Evolutionary conservation across 2,113 vertebrate genomes (phyloP).

Genomic region (Chlorocebus sabaeus): DNA sequence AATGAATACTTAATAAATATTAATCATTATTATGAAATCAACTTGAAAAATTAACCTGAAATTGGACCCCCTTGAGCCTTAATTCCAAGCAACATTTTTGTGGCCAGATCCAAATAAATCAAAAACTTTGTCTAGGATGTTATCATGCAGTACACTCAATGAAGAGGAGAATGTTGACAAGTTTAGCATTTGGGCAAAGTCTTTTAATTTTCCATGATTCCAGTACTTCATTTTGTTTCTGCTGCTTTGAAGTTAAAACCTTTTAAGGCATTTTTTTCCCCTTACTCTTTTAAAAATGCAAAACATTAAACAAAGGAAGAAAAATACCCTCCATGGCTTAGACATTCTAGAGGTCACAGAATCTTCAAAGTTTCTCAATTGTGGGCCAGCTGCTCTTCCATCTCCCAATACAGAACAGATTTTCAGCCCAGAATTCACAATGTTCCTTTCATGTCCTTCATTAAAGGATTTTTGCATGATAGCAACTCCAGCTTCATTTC

Average conservation of each 20-base stretch:
- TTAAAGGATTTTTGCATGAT: conserved; percentile 75
- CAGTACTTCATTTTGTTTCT: conserved; percentile 24
- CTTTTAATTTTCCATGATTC: background rate
- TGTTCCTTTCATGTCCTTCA: conserved; percentile 70
- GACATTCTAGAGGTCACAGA: conserved; percentile 23
- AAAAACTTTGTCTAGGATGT: background rate
- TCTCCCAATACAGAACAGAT: conserved; percentile 52
- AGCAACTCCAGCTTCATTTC: conserved; percentile 70
- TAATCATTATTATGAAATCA: conserved; percentile 24
- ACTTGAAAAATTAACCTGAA: conserved; percentile 27
- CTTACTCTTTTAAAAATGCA: background rate
- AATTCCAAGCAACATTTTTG: background rate
- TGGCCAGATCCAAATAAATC: background rate
- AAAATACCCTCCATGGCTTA: background rate
- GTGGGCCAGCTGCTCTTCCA: conserved; percentile 46
- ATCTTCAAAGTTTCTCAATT: conserved; percentile 44
- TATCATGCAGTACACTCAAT: background rate
- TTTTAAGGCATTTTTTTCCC: conserved; percentile 10
- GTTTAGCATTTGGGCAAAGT: background rate
- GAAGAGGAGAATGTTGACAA: background rate
- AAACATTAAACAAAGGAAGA: conserved; percentile 31
- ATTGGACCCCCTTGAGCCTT: background rate
- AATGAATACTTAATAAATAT: background rate
- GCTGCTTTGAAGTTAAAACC: conserved; percentile 45
- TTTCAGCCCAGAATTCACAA: conserved; percentile 50